Base-by-base conservation (phyloP, 2,888 invertebrate genomes). In the Tubulanus polymorphus region DNA sequence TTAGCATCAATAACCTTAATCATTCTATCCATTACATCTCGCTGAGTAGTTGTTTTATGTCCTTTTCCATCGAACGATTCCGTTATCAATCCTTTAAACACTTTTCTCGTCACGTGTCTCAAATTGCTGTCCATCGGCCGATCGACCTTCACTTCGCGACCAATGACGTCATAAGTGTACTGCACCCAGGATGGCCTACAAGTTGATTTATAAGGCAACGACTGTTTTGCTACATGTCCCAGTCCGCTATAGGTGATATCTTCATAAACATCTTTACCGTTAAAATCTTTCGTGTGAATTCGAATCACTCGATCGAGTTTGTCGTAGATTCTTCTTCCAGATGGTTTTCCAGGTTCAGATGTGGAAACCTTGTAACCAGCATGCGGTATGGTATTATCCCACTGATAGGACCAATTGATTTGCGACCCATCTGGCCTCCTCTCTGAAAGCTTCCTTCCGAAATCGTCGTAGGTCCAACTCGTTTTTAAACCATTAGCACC, bases 131-230 rank as follows among this genome's bases (percentile, higher is more conserved):
- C 37, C 20, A 32, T 30, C 20, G 53, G 53, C 48, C 53, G 28
- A 18, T 51, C 37, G 26, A 35, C 35, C 25, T 53, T 18, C 25
- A 55, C 25, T 18, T 54, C 51, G 35, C 54, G 26, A 18, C 32
- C 52, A 32, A 54, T 27, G 25, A 29, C 26, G 53, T 54, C 54
- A 37, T 54, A 54, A 25, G 53, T 27, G 48, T 54, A 54, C 29
- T 18, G 35, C 18, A 37, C 32, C 53, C 52, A 54, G 12, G 26
- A 37, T 1, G 37, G 53, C 23, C 18, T 10, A 26, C 20, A 23
- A 12, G 32, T 29, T 27, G 54, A 20, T 25, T 35, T 54, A 32
- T 54, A 37, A 53, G 54, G 54, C 30, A 54, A 29, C 26, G 54
- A 54, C 32, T 53, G 53, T 20, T 54, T 54, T 20, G 26, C 53